phyloP scores from a whole-genome alignment of 2,797 vertebrate genomes.

The Columba guinea region DNA sequence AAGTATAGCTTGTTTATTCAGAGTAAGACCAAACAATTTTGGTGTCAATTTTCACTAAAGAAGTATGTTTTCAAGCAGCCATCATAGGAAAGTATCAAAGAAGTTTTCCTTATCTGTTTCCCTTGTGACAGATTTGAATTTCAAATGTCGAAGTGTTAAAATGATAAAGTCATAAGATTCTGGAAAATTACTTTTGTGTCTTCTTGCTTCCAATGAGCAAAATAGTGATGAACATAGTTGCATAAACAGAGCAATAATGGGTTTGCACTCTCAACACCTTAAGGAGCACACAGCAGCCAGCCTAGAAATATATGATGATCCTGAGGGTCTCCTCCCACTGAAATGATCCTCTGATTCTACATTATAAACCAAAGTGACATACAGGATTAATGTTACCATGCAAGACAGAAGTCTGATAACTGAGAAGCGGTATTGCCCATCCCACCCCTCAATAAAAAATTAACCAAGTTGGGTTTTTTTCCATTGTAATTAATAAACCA shows the following conservation, averaged over 20 bases:
- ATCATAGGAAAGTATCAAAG: not conserved
- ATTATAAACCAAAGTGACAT: not conserved
- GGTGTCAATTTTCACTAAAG: not conserved
- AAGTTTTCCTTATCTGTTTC: not conserved
- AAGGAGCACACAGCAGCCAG: not conserved
- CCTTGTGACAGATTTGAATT: not conserved
- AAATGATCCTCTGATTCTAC: no score
- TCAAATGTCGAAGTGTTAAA: not conserved
- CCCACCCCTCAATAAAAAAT: not conserved
- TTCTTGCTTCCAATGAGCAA: not conserved
- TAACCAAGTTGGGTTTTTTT: rapidly evolving
- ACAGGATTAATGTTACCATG: not conserved
- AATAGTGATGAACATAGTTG: not conserved
- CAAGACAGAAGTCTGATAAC: not conserved
- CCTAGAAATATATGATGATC: not conserved
- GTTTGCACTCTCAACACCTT: not conserved
- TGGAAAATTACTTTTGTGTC: not conserved
- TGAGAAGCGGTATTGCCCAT: not conserved
- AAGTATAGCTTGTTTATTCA: not conserved
- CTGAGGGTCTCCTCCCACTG: no score
- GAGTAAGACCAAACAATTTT: not conserved
- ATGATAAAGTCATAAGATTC: not conserved
- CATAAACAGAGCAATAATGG: not conserved
- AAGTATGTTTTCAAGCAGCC: constrained; percentile 5
- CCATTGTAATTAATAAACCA: not conserved